Conservation (phyloP, 2,797 vertebrate species). For the Lepilemur ruficaudatus region DNA sequence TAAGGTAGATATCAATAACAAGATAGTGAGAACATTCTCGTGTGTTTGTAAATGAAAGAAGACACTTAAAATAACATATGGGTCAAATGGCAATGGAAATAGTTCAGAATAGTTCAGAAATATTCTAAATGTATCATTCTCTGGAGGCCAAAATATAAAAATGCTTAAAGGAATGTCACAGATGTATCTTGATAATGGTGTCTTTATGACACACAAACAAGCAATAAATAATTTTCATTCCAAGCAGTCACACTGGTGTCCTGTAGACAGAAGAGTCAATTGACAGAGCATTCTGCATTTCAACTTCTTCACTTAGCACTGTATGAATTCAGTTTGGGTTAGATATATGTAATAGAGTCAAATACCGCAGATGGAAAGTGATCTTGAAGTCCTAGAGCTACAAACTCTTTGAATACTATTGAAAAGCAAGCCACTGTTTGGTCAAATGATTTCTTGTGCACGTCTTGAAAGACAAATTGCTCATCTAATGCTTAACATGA, state of each 20-base stretch:
- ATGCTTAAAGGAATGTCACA: neutral
- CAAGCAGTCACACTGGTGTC: neutral
- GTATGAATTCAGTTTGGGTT: constrained; percentile 32
- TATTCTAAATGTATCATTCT: neutral
- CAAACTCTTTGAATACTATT: neutral
- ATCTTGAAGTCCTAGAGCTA: neutral
- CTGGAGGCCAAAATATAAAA: neutral
- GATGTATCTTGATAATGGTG: neutral
- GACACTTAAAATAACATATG: neutral
- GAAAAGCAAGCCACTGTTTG: neutral
- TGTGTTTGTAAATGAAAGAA: neutral
- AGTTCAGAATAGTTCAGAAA: neutral
- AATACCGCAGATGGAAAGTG: neutral
- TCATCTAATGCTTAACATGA: constrained; percentile 55
- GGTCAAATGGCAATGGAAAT: neutral
- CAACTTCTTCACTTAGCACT: neutral
- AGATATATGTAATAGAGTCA: neutral
- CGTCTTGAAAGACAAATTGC: constrained; percentile 53
- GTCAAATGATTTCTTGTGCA: neutral
- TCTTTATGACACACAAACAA: neutral
- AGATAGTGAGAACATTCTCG: neutral
- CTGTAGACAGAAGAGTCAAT: neutral
- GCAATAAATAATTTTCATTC: neutral
- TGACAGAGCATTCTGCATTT: neutral
- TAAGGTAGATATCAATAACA: neutral